Evolutionary conservation across 1,140 invertebrate genomes (phyloP), one percentile per base, ranked within the genome.

Genomic region (Drosophila ohnishii): DNA sequence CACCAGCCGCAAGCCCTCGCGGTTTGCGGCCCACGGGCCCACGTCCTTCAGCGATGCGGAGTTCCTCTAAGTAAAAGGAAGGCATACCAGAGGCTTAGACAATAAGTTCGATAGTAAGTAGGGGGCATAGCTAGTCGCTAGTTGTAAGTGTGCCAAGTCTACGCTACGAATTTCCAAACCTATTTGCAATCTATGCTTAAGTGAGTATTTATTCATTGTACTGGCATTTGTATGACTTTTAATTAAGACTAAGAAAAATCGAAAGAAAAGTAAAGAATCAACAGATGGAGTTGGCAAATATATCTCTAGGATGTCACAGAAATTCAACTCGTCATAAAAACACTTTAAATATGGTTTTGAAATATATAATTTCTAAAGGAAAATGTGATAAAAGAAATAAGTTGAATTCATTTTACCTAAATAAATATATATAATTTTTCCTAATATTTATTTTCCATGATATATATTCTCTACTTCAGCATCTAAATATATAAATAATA

Each of bases 21-120:
- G 77, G 62, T 78, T 87, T 51, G 62, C 76, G 64, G 62, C 80
- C 34, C 80, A 77, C 22, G 84, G 84, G 0, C 84, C 84, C 50
- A 87, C 84, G 11, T 88, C 80, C 30, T 87, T 84, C 30, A 84
- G 83, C 65, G 83, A 87, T 62, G 84, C 84, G n/a, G 84, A 87
- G 56, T 87, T 67, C 39, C 72, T 87, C 5, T 88, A 88, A 67
- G 35, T 2, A 16, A 3, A 13, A 48, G 42, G 22, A 47, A 47
- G 14, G 22, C 44, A 14, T 42, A 48, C 19, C 42, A 73, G 84
- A 86, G 79, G 83, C 83, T 86, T 87, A 76, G 83, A 86, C 83
- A 86, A 86, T 86, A 86, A 86, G 83, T 73, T 81, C 70, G 47
- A 59, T 65, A 87, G 66, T 72, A 76, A 35, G 67, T 73, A 75